Evolutionary conservation across 2,888 invertebrate species (phyloP).

Genomic region (Mesorhabditis sp.): DNA sequence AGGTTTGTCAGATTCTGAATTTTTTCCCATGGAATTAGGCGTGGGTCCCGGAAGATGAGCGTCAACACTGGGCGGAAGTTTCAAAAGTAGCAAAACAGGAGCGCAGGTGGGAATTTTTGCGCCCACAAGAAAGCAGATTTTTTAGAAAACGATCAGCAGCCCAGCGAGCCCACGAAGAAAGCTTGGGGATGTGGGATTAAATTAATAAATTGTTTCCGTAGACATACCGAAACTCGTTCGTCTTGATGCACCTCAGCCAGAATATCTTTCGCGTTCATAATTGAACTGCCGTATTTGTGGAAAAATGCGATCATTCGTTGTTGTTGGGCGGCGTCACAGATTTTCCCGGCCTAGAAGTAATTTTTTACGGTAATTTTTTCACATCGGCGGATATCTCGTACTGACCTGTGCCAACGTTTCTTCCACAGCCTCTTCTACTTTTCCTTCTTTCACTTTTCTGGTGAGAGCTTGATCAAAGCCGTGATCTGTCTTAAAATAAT

Average conservation of each 20-base stretch:
- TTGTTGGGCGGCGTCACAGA: background rate
- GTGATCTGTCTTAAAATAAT: slow-evolving; percentile 1
- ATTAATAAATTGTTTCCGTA: background rate
- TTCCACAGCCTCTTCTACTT: slow-evolving; percentile 4
- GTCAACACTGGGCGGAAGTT: background rate
- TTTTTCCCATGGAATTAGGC: background rate
- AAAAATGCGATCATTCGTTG: background rate
- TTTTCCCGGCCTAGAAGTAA: background rate
- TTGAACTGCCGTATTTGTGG: background rate
- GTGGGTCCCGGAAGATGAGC: background rate
- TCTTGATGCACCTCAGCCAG: background rate
- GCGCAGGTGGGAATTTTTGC: background rate
- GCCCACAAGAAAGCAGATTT: background rate
- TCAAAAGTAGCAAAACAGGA: background rate
- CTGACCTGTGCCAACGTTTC: slow-evolving; percentile 5
- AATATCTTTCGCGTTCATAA: background rate
- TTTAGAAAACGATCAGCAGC: background rate
- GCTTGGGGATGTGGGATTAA: background rate
- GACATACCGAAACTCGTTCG: background rate
- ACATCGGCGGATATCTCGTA: background rate
- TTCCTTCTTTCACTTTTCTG: slow-evolving; percentile 6
- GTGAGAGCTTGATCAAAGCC: slow-evolving; percentile 1
- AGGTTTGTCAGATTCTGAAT: background rate
- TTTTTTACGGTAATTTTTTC: background rate
- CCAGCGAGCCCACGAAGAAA: background rate